phyloP scores from a whole-genome alignment of 2,888 invertebrate genomes.

The Cryptophagus acutangulus region DNA sequence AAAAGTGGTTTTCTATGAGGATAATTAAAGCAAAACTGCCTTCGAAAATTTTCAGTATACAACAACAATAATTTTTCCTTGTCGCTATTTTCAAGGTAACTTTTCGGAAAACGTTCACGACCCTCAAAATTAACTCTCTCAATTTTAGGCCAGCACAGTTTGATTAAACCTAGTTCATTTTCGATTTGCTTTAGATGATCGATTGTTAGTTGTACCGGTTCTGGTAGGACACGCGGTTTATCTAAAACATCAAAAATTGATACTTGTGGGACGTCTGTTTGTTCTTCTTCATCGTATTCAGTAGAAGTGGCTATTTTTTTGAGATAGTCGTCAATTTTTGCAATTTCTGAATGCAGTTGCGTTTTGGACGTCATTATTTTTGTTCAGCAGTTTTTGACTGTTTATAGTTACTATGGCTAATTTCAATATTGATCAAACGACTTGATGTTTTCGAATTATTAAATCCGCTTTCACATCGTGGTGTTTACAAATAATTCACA shows the following conservation, averaged over 20 bases:
- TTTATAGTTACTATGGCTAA: too few relatives aligned
- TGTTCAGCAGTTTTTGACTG: too few relatives aligned
- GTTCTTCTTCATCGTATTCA: too few relatives aligned
- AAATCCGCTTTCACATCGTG: too few relatives aligned
- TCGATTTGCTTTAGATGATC: conserved; percentile 57
- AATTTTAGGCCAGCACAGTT: conserved; percentile 61
- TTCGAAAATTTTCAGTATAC: conserved; percentile 74
- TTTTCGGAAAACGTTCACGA: conserved; percentile 57
- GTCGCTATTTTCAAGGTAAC: conserved; percentile 60
- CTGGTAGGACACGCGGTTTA: conserved; percentile 37
- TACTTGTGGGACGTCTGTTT: too few relatives aligned
- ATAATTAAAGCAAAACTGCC: conserved; percentile 59
- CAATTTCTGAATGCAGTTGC: too few relatives aligned
- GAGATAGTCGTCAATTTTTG: too few relatives aligned
- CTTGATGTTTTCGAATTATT: too few relatives aligned
- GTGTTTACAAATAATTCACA: too few relatives aligned
- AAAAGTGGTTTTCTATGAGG: conserved; percentile 61
- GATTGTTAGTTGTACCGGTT: conserved; percentile 46
- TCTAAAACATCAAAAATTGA: conserved; percentile 38
- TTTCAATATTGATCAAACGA: too few relatives aligned
- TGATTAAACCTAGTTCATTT: conserved; percentile 57
- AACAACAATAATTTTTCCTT: conserved; percentile 69
- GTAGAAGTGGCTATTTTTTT: too few relatives aligned
- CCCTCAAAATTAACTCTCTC: conserved; percentile 55
- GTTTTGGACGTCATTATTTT: too few relatives aligned